Conservation (phyloP, 1,140 invertebrate genomes). For the Polypedilum pembai region DNA sequence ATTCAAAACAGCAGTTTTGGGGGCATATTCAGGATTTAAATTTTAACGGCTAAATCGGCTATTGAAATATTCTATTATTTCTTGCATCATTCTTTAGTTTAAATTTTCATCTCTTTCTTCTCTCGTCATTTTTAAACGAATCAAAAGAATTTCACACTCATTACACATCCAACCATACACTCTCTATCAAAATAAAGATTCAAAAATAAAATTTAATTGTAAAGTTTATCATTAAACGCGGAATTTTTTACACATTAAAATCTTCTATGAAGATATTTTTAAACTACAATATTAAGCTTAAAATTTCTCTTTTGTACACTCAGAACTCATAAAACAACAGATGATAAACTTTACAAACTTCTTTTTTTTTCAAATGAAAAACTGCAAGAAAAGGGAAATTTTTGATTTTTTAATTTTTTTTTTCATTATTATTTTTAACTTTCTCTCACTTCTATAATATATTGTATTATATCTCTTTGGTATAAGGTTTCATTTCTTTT, state of each 20-base stretch:
- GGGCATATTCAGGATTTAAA: too few relatives aligned
- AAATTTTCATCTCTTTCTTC: too few relatives aligned
- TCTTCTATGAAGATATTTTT: conserved; percentile 9
- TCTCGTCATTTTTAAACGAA: too few relatives aligned
- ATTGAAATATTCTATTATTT: too few relatives aligned
- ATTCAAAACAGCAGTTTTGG: too few relatives aligned
- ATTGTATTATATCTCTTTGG: neutral
- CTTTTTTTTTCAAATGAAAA: neutral
- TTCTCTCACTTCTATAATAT: neutral
- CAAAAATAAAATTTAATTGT: neutral
- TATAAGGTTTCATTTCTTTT: conserved; percentile 28
- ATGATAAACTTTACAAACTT: conserved; percentile 9
- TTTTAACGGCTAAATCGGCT: too few relatives aligned
- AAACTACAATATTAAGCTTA: neutral
- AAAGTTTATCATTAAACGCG: conserved; percentile 9
- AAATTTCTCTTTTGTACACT: neutral
- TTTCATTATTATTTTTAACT: neutral
- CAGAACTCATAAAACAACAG: neutral
- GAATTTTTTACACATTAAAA: neutral
- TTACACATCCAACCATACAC: too few relatives aligned
- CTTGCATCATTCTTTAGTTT: too few relatives aligned
- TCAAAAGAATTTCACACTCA: too few relatives aligned
- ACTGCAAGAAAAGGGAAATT: neutral
- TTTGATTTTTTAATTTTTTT: neutral
- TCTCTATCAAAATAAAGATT: neutral